A percentile compares a stretch with the other conserved stretches of the same genome.
These are phyloP conservation scores for Dolomedes plantarius DNA, from an alignment of 2,888 invertebrate genomes.

Conservation along the genomic window DNA sequence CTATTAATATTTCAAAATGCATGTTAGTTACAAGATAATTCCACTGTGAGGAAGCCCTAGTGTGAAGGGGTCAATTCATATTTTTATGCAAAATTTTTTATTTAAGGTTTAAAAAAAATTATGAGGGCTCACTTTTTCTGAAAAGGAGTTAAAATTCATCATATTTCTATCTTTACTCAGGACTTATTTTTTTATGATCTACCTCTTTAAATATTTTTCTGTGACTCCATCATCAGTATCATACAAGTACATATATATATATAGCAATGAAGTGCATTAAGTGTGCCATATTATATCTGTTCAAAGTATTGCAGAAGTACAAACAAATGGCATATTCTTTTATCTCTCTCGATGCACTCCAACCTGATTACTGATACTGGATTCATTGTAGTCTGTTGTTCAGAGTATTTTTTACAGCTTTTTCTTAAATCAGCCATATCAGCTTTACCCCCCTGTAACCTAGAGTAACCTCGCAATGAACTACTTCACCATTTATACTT, in stretches of 20 bases:
- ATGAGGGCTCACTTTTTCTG: constrained; percentile 36
- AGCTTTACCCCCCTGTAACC: constrained; percentile 55
- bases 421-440: constrained; percentile 15
- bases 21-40: constrained; percentile 66
- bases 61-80: constrained; percentile 52
- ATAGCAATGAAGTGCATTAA: constrained; percentile 41
- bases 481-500: constrained; percentile 57
- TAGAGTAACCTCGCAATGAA: constrained; percentile 71
- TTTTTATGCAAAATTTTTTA: constrained; percentile 18
- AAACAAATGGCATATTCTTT: constrained; percentile 55
- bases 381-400: background rate
- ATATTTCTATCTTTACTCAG: constrained; percentile 18
- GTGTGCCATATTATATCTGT: constrained; percentile 59
- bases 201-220: constrained; percentile 22
- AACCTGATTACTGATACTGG: background rate
- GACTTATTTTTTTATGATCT: constrained; percentile 33
- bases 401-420: constrained; percentile 7
- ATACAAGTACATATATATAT: background rate
- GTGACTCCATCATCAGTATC: background rate
- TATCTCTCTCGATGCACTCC: constrained; percentile 27
- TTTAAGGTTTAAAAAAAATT: constrained; percentile 1
- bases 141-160: constrained; percentile 17
- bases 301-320: constrained; percentile 67
- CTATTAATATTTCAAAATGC: constrained; percentile 68
- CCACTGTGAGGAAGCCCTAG: constrained; percentile 71